Conservation (phyloP, 2,113 vertebrate species). For the Ptilorrhoa leucosticta region DNA sequence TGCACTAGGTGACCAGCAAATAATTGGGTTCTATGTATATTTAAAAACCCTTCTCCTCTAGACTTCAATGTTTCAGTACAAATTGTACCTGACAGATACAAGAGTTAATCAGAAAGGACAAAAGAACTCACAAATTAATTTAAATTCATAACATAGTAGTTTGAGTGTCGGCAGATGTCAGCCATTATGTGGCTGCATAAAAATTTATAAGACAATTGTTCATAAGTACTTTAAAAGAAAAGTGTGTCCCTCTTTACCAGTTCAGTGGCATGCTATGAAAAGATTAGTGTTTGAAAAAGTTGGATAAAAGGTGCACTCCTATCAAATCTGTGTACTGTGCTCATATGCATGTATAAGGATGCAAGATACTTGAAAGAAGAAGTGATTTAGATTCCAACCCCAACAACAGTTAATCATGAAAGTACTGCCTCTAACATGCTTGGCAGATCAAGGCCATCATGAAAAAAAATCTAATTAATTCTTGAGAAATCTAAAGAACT, state of each 20-base stretch:
- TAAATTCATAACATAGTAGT: neutral
- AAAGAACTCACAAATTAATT: neutral
- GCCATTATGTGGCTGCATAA: neutral
- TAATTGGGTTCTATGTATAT: neutral
- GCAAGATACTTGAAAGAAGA: neutral
- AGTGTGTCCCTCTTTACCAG: neutral
- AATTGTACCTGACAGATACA: neutral
- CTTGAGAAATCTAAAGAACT: neutral
- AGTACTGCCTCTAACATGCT: neutral
- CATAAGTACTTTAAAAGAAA: neutral
- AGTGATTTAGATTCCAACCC: neutral
- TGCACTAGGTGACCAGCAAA: neutral
- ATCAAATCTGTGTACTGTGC: neutral
- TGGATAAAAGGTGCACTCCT: neutral
- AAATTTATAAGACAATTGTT: neutral
- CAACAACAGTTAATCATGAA: neutral
- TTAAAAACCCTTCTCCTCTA: neutral
- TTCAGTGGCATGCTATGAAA: neutral
- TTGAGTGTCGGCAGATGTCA: neutral
- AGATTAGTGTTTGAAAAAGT: neutral
- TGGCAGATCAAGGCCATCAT: neutral
- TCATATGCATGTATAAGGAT: accelerated
- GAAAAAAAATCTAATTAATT: neutral
- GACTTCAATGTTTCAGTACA: neutral
- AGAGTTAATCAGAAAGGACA: neutral